Base-by-base conservation (phyloP, 2,888 invertebrate genomes). In the Antheraea yamamai region DNA sequence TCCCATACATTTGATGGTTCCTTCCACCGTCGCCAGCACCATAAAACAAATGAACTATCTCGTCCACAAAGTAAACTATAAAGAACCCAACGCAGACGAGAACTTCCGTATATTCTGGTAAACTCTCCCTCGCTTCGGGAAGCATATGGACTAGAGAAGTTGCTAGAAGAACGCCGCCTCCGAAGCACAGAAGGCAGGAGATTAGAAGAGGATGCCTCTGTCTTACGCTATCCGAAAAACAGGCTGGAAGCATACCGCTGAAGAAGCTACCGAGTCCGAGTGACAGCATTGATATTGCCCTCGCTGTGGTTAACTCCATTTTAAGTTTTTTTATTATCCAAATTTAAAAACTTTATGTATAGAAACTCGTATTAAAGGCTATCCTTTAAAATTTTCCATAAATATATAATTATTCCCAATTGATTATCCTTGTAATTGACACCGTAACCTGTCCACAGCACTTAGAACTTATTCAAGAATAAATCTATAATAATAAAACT, bases 121-220 rank as follows among this genome's bases (percentile, higher is more conserved):
- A 87, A 76, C 92, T 91, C 77, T 96, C 95, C 74, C 97, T 95
- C 39, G 97, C 96, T 94, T 98, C 98, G n/a, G 97, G 97, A 7
- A 98, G 90, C 95, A 98, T 97, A 89, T 98, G 98, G 26, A 97
- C 95, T 55, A 97, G 80, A 0, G 97, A 96, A 0, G 98, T 98
- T 0, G 97, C 96, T 7, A 98, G 89, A 7, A 98, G 94, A 35
- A 98, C 97, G 1, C 98, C 98, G 10, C 97, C 97, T 4, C 98
- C 98, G 83, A 97, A 97, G 85, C 97, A 98, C 1, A 98, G 92
- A 12, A 97, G 89, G 23, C 96, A 95, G 0, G 97, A 97, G 1
- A 97, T 93, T 2, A 96, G 83, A 3, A 97, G 87, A 0, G 97
- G 97, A 84, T 96, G 95, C 39, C 95, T 91, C 78, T 93, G 93